Conservation (phyloP, 2,797 vertebrate genomes). For the Chaetodon trifasciatus region DNA sequence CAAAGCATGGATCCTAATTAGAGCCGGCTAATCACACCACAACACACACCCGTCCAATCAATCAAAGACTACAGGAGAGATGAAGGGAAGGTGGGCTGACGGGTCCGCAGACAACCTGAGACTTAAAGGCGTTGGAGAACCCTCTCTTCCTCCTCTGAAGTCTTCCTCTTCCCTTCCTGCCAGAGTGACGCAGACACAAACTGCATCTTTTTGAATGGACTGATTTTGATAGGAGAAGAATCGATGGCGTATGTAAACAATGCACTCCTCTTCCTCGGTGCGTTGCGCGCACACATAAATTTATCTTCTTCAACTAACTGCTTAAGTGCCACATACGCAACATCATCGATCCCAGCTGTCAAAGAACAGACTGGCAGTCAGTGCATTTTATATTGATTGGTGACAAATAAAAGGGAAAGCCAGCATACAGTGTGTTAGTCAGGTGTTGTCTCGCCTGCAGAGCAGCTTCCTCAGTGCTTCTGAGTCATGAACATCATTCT, state of each 20-base stretch:
- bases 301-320: background rate
- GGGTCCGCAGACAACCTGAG: background rate
- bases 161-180: background rate
- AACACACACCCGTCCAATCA: conserved; percentile 59
- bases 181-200: background rate
- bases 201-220: background rate
- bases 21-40: conserved; percentile 65
- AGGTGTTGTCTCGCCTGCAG: background rate
- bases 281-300: background rate
- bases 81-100: conserved; percentile 28
- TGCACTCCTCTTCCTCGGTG: background rate
- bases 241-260: background rate
- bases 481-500: background rate
- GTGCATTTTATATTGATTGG: background rate
- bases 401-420: background rate
- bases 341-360: background rate
- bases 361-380: background rate
- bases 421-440: background rate
- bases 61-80: conserved; percentile 43
- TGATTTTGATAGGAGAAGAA: background rate
- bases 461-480: background rate
- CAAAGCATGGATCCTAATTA: conserved; percentile 77
- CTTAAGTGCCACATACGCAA: background rate
- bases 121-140: background rate
- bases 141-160: background rate